These are phyloP conservation scores for Tragelaphus scriptus DNA, from an alignment of 2,113 vertebrate genomes.

Conservation along the genomic window DNA sequence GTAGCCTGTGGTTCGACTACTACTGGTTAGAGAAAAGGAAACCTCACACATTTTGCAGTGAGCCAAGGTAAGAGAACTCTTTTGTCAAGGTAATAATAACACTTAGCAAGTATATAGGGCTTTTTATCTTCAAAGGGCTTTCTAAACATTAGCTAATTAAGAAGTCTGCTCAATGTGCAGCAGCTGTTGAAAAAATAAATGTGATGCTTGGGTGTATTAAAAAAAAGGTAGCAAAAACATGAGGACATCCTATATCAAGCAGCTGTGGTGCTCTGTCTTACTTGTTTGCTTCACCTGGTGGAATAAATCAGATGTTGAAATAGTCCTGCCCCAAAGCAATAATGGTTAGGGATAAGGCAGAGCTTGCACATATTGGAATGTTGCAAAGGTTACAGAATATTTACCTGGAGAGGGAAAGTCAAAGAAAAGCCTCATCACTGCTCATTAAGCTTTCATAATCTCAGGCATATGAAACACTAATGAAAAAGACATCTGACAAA, in stretches of 20 bases:
- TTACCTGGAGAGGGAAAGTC: not conserved
- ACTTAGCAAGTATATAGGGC: constrained; percentile 60
- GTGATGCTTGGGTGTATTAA: constrained; percentile 64
- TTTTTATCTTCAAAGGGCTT: constrained; percentile 70
- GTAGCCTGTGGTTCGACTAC: not conserved
- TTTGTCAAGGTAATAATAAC: constrained; percentile 69
- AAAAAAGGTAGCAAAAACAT: constrained; percentile 46
- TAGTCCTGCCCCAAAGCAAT: not conserved
- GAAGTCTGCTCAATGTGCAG: constrained; percentile 55
- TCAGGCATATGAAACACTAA: not conserved
- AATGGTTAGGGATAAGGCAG: not conserved
- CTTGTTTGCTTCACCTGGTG: constrained; percentile 61
- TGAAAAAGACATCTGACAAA: not conserved
- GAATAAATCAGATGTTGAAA: constrained; percentile 28
- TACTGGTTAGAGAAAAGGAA: constrained; percentile 19
- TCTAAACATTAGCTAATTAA: constrained; percentile 73
- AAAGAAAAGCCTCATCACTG: not conserved
- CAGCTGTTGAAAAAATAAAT: constrained; percentile 72
- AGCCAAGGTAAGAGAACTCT: constrained; percentile 48
- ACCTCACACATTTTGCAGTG: constrained; percentile 2
- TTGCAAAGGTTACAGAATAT: not conserved
- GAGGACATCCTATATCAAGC: constrained; percentile 35
- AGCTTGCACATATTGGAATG: not conserved
- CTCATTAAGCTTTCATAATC: not conserved
- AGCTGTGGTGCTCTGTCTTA: constrained; percentile 43